A percentile compares a stretch with the other conserved stretches of the same genome.
Conservation (phyloP, 2,113 vertebrate species). For the Furnarius figulus region DNA sequence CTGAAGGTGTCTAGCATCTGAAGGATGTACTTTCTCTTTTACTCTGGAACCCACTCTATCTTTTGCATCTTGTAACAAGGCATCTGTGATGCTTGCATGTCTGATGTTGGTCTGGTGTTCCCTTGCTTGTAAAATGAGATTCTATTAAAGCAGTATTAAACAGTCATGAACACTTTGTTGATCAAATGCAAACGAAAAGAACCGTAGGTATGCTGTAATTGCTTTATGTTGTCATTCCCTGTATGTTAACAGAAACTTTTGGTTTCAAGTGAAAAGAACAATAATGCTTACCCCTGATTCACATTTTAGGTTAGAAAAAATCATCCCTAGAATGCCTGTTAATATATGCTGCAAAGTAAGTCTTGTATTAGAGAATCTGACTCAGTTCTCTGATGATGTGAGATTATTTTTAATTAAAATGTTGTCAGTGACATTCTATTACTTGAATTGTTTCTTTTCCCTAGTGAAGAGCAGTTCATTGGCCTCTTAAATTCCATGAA, state of each 20-base stretch:
- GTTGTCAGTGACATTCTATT: not conserved
- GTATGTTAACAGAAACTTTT: not conserved
- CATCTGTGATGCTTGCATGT: not conserved
- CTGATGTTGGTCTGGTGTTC: not conserved
- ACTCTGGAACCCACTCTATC: not conserved
- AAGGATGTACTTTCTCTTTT: not conserved
- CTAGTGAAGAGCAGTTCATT: not conserved
- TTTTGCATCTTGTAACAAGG: not conserved
- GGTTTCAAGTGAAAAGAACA: not conserved
- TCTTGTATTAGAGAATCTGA: not conserved
- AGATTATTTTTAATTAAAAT: conserved; percentile 30
- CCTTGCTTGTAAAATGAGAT: not conserved
- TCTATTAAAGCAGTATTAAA: not conserved
- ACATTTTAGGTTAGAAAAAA: not conserved
- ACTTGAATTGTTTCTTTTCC: not conserved
- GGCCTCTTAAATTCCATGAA: not conserved
- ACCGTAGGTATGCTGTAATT: not conserved
- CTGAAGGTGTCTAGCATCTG: not conserved
- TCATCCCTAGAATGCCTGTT: not conserved
- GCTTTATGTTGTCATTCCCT: not conserved
- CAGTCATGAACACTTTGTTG: not conserved
- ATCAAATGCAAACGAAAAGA: not conserved
- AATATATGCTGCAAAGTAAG: not conserved
- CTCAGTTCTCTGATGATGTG: not conserved
- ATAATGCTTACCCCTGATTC: not conserved